Conservation (phyloP, 1,140 invertebrate species). For the Lysiphlebus fabarum region DNA sequence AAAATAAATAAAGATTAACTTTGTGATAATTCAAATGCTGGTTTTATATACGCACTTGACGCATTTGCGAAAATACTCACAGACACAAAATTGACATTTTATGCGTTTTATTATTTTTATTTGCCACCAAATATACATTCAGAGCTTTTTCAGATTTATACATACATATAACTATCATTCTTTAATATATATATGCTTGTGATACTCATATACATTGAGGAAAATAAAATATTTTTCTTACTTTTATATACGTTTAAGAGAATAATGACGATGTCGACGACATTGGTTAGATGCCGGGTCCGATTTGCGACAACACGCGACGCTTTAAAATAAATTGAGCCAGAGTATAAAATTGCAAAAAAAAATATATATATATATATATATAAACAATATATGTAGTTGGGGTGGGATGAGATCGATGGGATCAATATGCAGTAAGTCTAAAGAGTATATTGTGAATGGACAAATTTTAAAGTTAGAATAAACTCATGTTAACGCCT, state of each 20-base stretch:
- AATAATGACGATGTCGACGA: no score
- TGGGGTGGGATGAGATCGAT: slow-evolving; percentile 40
- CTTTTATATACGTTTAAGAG: no score
- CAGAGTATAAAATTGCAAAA: not conserved
- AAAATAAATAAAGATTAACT: slow-evolving; percentile 5
- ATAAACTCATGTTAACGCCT: no score
- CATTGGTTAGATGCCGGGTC: no score
- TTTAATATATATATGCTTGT: no score
- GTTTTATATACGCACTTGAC: slow-evolving; percentile 25
- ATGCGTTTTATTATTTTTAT: slow-evolving; percentile 42
- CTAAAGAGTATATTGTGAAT: slow-evolving; percentile 48
- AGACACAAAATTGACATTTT: slow-evolving; percentile 42
- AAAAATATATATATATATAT: no score
- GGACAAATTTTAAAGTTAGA: slow-evolving; percentile 31
- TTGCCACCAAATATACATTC: slow-evolving; percentile 33
- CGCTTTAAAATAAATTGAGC: no score
- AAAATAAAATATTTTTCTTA: no score
- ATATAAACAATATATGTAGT: no score
- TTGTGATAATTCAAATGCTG: not conserved
- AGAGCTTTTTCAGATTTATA: slow-evolving; percentile 25
- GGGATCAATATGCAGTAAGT: slow-evolving; percentile 55
- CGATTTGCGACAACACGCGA: no score
- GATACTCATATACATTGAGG: no score
- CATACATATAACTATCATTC: no score
- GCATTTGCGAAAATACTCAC: slow-evolving; percentile 19